Percentiles rank a stretch among this genome's conserved stretches.
These are phyloP conservation scores for Tricholaema leucomelas DNA, from an alignment of 2,113 vertebrate species.

Conservation along the genomic window DNA sequence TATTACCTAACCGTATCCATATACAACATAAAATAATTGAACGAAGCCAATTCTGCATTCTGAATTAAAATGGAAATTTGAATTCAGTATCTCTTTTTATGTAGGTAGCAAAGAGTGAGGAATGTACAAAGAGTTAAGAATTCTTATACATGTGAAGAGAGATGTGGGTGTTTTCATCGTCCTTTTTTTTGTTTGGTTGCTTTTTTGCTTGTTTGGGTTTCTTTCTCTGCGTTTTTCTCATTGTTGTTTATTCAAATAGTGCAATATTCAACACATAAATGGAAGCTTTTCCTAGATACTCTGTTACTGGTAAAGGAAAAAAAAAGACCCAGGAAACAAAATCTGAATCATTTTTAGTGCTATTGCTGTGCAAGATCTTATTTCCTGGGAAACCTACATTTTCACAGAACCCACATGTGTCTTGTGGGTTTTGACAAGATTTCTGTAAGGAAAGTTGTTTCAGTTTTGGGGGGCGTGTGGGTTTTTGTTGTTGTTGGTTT, in stretches of 20 bases:
- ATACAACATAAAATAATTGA: neutral
- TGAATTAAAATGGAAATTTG: neutral
- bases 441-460: neutral
- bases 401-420: neutral
- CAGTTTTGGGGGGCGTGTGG: neutral
- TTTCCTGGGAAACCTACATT: neutral
- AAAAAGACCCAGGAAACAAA: neutral
- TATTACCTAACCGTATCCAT: neutral
- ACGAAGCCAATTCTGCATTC: neutral
- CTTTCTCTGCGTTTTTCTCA: accelerated
- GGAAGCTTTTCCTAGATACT: neutral
- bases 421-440: neutral
- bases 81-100: neutral
- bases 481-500: neutral
- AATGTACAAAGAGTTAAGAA: neutral
- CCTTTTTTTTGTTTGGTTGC: neutral
- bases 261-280: neutral
- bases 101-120: neutral
- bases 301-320: neutral
- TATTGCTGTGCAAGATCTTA: neutral
- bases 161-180: neutral
- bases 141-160: neutral
- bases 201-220: neutral
- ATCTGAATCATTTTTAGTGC: neutral
- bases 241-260: neutral